Evolutionary conservation across 2,113 vertebrate species (phyloP), one percentile per base, ranked within the genome.

Genomic region (Varanus komodoensis): DNA sequence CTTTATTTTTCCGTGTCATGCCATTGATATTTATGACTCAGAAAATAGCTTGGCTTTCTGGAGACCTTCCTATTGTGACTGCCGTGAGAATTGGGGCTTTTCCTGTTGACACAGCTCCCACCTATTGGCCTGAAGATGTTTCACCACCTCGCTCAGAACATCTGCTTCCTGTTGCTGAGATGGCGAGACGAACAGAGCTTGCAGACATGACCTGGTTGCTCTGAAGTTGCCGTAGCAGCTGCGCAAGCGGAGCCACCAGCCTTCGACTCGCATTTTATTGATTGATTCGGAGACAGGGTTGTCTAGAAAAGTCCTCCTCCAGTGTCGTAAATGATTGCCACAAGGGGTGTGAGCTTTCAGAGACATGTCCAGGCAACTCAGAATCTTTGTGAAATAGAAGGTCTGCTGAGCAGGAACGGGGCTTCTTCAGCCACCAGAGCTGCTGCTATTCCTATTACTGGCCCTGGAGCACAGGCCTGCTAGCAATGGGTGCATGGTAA

Each of bases 111-210:
- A 29, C 44, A 11, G 3, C 21, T 71, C 54, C 2, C 91, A 83
- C 87, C 89, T 71, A 69, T n/a, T 84, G 0, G 0, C 50, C 19
- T 92, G 89, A 1, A 69, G 74, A 1, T 38, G 69, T 73, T 93
- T 89, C 91, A 88, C 91, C 67, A 83, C 64, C 17, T 73, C 0
- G 2, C 69, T 89, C 0, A 73, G 38, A 91, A 71, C 83, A 44
- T 9, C 89, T 80, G 19, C 87, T 88, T 89, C 91, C 83, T 90
- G 67, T 64, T 44, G 50, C 25, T 81, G 87, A 90, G 61, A 14
- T 0, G 19, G 77, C 68, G 81, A 82, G 48, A 34, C 38, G 38
- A 44, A 27, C 4, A 68, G 69, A 19, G 44, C 89, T 77, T 87
- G 44, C 8, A 21, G 83, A 80, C 6, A 23, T 57, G 38, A 27